Conservation (phyloP, 2,113 vertebrate genomes). For the Abramis brama region DNA sequence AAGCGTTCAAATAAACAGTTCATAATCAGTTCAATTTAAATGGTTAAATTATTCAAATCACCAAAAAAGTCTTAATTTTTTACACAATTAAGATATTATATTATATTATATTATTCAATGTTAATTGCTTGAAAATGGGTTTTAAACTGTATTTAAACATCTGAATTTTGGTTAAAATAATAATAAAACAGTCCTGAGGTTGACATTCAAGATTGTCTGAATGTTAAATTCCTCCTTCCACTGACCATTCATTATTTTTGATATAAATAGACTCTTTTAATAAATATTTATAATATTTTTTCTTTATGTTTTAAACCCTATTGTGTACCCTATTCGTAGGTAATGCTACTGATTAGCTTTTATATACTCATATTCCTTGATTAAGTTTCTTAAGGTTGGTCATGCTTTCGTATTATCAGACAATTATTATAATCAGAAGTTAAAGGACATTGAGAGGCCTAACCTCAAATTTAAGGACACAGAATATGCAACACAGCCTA, state of each 20-base stretch:
- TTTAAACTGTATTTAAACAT: not conserved
- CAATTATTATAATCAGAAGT: not conserved
- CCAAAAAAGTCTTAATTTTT: not conserved
- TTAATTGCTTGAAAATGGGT: not conserved
- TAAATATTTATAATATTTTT: too few species aligned
- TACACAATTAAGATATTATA: not conserved
- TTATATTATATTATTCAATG: too few species aligned
- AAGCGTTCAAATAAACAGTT: not conserved
- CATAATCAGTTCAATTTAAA: not conserved
- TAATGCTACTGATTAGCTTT: not conserved
- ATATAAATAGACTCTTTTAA: too few species aligned
- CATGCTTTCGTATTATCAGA: not conserved
- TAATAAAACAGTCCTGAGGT: not conserved
- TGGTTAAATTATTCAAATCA: not conserved
- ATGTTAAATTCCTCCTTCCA: too few species aligned
- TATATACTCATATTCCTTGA: not conserved
- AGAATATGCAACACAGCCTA: slow-evolving; percentile 36
- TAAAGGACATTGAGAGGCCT: slow-evolving; percentile 18
- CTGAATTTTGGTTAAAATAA: too few species aligned
- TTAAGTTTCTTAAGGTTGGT: not conserved
- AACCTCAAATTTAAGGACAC: slow-evolving; percentile 27
- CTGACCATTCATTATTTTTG: too few species aligned
- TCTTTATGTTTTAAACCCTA: not conserved
- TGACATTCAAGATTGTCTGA: not conserved
- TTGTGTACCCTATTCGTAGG: not conserved